Conservation (phyloP, 2,797 vertebrate species). For the Gallirallus australis region DNA sequence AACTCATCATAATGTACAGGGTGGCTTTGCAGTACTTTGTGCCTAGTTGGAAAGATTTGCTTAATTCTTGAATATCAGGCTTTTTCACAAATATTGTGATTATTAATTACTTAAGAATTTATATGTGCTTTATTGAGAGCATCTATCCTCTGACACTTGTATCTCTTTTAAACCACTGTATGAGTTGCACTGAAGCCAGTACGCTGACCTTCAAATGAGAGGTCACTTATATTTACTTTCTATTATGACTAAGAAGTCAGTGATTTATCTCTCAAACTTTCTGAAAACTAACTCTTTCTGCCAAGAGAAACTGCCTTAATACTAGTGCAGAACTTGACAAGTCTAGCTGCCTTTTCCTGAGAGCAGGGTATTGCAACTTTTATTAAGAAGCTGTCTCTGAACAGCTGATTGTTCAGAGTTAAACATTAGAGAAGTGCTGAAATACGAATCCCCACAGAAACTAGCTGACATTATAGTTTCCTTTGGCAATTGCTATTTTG, state of each 20-base stretch:
- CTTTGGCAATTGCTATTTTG: neutral
- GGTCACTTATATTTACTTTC: neutral
- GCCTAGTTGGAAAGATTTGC: neutral
- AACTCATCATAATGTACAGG: neutral
- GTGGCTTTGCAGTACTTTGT: neutral
- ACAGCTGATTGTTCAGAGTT: slow-evolving; percentile 1
- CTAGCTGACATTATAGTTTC: fast-evolving
- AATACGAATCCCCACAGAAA: neutral
- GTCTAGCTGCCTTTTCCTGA: slow-evolving; percentile 3
- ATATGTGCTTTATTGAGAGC: slow-evolving; percentile 15
- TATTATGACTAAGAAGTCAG: slow-evolving; percentile 12
- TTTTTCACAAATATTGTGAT: neutral
- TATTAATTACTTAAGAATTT: neutral
- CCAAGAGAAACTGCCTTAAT: neutral
- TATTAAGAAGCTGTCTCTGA: slow-evolving; percentile 39
- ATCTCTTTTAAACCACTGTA: neutral
- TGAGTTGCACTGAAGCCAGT: slow-evolving; percentile 23
- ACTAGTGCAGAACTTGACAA: neutral
- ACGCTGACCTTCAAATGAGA: slow-evolving; percentile 33
- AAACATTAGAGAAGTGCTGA: neutral
- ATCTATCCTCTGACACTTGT: slow-evolving; percentile 18
- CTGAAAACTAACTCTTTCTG: neutral
- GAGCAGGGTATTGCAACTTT: slow-evolving; percentile 38
- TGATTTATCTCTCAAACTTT: slow-evolving; percentile 33
- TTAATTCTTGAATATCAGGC: neutral